These are phyloP conservation scores for Hypsopygia costalis DNA, from an alignment of 2,888 invertebrate species.

Conservation along the genomic window DNA sequence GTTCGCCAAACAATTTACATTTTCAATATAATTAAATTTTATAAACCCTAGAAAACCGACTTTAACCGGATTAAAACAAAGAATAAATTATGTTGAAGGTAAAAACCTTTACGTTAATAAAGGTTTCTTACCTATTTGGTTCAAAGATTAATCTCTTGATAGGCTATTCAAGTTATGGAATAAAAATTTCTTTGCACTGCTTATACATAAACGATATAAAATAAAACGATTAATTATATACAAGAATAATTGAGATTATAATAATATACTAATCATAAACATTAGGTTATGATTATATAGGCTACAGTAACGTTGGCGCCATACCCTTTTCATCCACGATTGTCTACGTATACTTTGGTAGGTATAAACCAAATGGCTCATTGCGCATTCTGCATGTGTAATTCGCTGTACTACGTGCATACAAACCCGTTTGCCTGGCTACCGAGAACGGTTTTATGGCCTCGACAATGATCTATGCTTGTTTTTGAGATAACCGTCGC, in stretches of 20 bases:
- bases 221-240: too few species aligned
- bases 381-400: constrained; percentile 42
- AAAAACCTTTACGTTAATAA: not conserved
- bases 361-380: constrained; percentile 17
- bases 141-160: too few species aligned
- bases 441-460: constrained; percentile 56
- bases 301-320: not conserved
- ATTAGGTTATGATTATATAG: not conserved
- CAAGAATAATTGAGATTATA: too few species aligned
- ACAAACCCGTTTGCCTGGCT: constrained; percentile 54
- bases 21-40: not conserved
- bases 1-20: not conserved
- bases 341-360: not conserved
- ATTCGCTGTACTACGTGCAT: constrained; percentile 31
- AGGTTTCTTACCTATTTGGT: too few species aligned
- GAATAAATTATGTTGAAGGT: not conserved
- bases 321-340: constrained; percentile 3
- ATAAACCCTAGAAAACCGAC: too few species aligned
- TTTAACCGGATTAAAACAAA: not conserved
- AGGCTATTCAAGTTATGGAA: too few species aligned
- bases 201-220: too few species aligned
- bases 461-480: constrained; percentile 56
- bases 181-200: too few species aligned
- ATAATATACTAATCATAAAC: too few species aligned
- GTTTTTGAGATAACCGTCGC: constrained; percentile 39